Evolutionary conservation across 2,113 vertebrate genomes (phyloP).

Genomic region (Dicerorhinus sumatrensis): DNA sequence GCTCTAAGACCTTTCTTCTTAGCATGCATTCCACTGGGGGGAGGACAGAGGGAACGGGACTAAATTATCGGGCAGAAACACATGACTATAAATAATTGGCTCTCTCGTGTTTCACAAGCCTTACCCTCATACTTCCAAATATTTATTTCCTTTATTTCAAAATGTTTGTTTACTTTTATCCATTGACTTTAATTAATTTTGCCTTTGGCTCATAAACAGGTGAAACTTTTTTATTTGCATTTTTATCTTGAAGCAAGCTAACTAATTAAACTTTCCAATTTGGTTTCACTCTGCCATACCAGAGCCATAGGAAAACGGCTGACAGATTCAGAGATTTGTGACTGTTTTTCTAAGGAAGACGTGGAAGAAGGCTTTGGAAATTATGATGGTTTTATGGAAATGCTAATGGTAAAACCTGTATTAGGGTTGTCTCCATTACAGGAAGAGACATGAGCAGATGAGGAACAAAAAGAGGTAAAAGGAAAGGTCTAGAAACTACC

Average conservation of each 20-base stretch:
- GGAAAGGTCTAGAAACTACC: not conserved
- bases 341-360: not conserved
- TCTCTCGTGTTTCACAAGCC: slow-evolving; percentile 69
- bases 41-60: not conserved
- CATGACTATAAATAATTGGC: slow-evolving; percentile 73
- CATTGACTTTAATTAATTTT: slow-evolving; percentile 85
- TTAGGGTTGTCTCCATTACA: not conserved
- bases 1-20: not conserved
- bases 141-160: slow-evolving; percentile 80
- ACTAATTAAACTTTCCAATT: slow-evolving; percentile 80
- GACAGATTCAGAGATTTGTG: not conserved
- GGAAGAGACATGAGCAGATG: not conserved
- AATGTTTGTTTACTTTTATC: slow-evolving; percentile 81
- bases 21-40: not conserved
- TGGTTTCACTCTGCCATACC: slow-evolving; percentile 43
- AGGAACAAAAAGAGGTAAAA: not conserved
- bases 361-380: not conserved
- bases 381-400: not conserved
- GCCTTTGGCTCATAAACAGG: slow-evolving; percentile 74
- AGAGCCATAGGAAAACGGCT: slow-evolving; percentile 52
- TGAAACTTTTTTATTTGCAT: slow-evolving; percentile 77
- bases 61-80: slow-evolving; percentile 70
- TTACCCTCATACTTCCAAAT: slow-evolving; percentile 54
- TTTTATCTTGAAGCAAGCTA: slow-evolving; percentile 67
- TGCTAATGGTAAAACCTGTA: not conserved